Evolutionary conservation across 2,113 vertebrate species (phyloP), one percentile per base, ranked within the genome.

Genomic region (Lucifuga dentata): DNA sequence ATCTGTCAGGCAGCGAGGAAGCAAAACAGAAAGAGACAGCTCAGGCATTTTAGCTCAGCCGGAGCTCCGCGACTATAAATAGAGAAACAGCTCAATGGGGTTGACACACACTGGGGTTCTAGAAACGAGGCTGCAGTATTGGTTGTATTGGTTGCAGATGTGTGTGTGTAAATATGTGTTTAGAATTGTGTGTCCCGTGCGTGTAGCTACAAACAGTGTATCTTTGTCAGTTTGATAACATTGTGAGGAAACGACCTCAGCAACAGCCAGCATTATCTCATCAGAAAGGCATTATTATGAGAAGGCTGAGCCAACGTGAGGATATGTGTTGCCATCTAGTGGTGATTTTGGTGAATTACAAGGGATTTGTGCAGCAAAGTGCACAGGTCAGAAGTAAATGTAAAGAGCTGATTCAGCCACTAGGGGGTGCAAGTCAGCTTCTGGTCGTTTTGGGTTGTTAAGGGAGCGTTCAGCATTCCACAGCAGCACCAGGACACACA

Each of bases 1-100:
- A 67, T 73, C 57, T 67, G 63, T 51, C 73, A 68, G 35, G 68
- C 70, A 49, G 45, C 39, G 40, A 68, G 73, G 61, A 89, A 82
- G 76, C 60, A 68, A 79, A 86, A 62, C 78, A 77, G 55, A 85
- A 71, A 0, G 72, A 84, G 75, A 24, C 80, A 60, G 69, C 49
- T 29, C 26, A n/a, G 53, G 61, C 72, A 41, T 73, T 75, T 66
- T 29, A 63, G 61, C 61, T 24, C 65, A 62, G 67, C 62, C 61
- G 3, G 50, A 72, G 69, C 72, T 63, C 53, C 16, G 49, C 0
- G 1, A 66, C 86, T 90, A 90, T 69, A 86, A 88, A 88, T 89
- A 90, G 86, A 84, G 61, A 75, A 65, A 70, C 11, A 83, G 45
- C 77, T 86, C 60, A 76, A 71, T 19, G 7, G 35, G 79, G 68